Evolutionary conservation across 2,113 vertebrate species (phyloP), one percentile per base, ranked within the genome.

Genomic region (Empidonax alnorum): DNA sequence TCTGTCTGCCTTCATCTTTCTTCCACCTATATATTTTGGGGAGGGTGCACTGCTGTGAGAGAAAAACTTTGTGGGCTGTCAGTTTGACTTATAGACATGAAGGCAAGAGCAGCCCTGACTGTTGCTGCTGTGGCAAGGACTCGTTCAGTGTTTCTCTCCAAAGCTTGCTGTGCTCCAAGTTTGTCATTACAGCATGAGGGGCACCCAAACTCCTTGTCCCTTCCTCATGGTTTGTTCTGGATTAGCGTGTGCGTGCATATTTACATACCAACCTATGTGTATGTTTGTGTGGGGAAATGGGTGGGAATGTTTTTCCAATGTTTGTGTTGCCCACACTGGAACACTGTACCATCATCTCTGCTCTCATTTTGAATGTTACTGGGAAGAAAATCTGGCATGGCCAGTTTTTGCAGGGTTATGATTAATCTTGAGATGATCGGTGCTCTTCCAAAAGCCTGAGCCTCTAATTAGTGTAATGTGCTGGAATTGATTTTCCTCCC

Each of bases 261-360:
- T 30, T 59, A 27, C 47, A 18, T 58, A 12, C 16, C 16, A 18
- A 42, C 12, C 15, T 50, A 7, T 56, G 8, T 33, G 24, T 79
- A 13, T 47, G 49, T 75, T 47, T 84, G 19, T 4, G 10, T 30
- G n/a, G 46, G 37, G 59, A 77, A 46, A 18, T 49, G 39, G 50
- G 24, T 74, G 33, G 63, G 41, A 56, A 63, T 61, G 20, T 80
- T 83, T 59, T 66, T 71, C 47, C 56, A 55, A 10, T 55, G 46
- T 62, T 72, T 47, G 33, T 3, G 0, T 23, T 89, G 56, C 30
- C 56, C 0, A 0, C 19, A 1, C 47, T 61, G 80, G 42, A 94
- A 33, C 33, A 4, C 50, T 62, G 22, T 62, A 42, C n/a, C 46
- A 35, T 10, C 33, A 19, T 35, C 62, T 89, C 67, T 79, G 15